A percentile compares a stretch with the other conserved stretches of the same genome.
phyloP scores from a whole-genome alignment of 1,140 invertebrate species.

The Ceratina japonica region DNA sequence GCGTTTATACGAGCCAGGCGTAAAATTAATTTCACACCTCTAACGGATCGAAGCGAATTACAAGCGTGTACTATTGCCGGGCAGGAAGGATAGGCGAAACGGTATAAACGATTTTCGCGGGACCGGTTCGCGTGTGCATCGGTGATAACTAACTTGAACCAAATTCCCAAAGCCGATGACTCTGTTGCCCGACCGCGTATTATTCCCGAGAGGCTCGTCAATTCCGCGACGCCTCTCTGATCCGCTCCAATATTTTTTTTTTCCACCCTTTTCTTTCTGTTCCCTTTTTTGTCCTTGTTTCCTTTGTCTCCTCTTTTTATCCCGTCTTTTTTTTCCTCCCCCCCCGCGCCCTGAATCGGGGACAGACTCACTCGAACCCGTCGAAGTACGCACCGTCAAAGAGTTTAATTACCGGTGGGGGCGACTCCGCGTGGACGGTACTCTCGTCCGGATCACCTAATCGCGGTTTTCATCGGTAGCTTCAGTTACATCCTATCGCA shows the following conservation, averaged over 20 bases:
- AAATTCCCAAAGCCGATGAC: slow-evolving; percentile 38
- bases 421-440: slow-evolving; percentile 32
- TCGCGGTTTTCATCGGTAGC: slow-evolving; percentile 38
- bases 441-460: slow-evolving; percentile 32
- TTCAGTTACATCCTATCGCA: slow-evolving; percentile 15
- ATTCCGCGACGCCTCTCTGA: slow-evolving; percentile 10
- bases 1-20: not conserved
- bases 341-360: not conserved
- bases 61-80: not conserved
- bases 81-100: not conserved
- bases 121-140: slow-evolving; percentile 19
- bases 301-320: not conserved
- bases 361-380: slow-evolving; percentile 20
- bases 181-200: slow-evolving; percentile 20
- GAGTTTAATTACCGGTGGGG: slow-evolving; percentile 37
- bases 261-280: not conserved
- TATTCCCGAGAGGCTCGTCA: slow-evolving; percentile 6
- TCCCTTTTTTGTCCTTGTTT: not conserved
- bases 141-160: slow-evolving; percentile 27
- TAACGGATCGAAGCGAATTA: slow-evolving; percentile 28
- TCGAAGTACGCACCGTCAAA: slow-evolving; percentile 38
- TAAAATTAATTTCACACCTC: slow-evolving; percentile 1
- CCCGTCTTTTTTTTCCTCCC: not conserved
- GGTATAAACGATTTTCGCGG: slow-evolving; percentile 11
- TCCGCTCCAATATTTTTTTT: slow-evolving; percentile 18